Conservation (phyloP, 2,113 vertebrate species). For the Tragelaphus buxtoni region DNA sequence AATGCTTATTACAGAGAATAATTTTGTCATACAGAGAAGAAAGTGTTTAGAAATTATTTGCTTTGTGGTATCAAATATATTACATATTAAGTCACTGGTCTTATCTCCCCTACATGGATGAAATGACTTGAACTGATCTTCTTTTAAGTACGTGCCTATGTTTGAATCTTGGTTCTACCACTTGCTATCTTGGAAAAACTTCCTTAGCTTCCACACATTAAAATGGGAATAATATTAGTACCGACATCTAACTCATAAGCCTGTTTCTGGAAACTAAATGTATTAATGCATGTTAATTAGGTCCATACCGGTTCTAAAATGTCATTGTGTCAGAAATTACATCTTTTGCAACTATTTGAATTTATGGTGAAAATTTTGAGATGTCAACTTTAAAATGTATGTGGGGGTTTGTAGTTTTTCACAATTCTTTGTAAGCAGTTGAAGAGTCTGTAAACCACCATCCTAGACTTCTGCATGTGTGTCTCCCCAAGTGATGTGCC, state of each 20-base stretch:
- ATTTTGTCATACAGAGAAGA: not conserved
- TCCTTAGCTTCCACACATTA: not conserved
- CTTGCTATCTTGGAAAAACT: not conserved
- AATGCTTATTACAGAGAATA: not conserved
- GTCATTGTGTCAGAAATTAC: not conserved
- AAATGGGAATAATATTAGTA: not conserved
- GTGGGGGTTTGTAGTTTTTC: not conserved
- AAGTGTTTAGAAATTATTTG: not conserved
- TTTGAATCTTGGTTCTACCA: not conserved
- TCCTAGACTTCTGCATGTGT: too few species aligned
- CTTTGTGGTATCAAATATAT: not conserved
- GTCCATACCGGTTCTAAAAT: not conserved
- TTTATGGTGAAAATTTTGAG: not conserved
- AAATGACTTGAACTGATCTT: not conserved
- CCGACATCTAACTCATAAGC: not conserved
- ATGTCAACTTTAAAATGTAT: not conserved
- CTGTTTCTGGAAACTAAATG: not conserved
- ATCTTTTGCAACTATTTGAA: conserved; percentile 23
- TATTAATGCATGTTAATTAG: not conserved
- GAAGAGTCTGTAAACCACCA: too few species aligned
- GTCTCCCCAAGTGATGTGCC: too few species aligned
- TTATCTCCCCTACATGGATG: not conserved
- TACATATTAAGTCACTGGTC: not conserved
- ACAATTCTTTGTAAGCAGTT: too few species aligned
- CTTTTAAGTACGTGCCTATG: not conserved